A percentile compares a stretch with the other conserved stretches of the same genome.
phyloP scores from a whole-genome alignment of 2,888 invertebrate genomes.

The Clusia tigrina region DNA sequence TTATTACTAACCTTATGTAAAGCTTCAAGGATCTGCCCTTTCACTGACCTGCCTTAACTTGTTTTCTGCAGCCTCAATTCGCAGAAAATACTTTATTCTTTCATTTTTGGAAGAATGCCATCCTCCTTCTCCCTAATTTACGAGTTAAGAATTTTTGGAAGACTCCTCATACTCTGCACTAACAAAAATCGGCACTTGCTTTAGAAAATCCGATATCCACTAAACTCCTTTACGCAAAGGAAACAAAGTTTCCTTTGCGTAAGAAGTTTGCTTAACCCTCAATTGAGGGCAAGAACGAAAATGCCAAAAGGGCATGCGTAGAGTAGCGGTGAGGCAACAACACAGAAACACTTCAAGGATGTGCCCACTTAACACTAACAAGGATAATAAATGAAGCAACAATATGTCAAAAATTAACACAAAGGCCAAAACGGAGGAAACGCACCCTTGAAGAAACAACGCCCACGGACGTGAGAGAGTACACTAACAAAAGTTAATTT shows the following conservation, averaged over 20 bases:
- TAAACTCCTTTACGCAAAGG: neutral
- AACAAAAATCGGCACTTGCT: constrained; percentile 3
- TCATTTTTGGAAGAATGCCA: no score
- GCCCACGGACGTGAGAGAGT: constrained; percentile 33
- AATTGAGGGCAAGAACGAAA: neutral
- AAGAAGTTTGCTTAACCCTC: constrained; percentile 5
- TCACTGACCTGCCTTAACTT: no score
- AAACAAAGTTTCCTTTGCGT: neutral
- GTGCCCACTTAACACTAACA: constrained; percentile 8
- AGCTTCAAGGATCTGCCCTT: no score
- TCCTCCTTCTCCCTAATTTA: no score
- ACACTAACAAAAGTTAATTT: constrained; percentile 46
- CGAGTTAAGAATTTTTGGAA: no score
- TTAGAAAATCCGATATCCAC: neutral
- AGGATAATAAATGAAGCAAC: constrained; percentile 7
- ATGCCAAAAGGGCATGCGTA: neutral
- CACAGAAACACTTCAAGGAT: constrained; percentile 8
- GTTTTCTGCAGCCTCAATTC: no score
- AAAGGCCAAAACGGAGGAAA: neutral
- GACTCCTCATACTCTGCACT: no score
- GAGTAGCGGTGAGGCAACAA: neutral
- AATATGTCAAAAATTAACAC: constrained; percentile 6
- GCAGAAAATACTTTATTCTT: no score
- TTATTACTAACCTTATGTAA: no score
- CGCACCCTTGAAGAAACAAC: constrained; percentile 37